phyloP scores from a whole-genome alignment of 2,113 vertebrate species.

The Urocitellus parryii region DNA sequence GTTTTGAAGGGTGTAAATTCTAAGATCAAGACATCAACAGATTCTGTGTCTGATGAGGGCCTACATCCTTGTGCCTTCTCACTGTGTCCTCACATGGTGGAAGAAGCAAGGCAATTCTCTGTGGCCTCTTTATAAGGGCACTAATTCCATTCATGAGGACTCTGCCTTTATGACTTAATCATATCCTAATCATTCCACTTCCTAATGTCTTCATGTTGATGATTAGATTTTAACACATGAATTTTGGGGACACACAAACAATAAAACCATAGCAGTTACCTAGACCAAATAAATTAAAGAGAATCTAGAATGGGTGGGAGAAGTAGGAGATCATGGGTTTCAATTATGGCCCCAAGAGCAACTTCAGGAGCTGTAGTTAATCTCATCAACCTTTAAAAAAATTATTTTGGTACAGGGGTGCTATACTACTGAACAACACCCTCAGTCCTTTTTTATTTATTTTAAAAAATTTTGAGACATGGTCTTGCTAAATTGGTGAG shows the following conservation, averaged over 20 bases:
- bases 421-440: too few relatives aligned
- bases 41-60: too few relatives aligned
- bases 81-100: background rate
- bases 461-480: too few relatives aligned
- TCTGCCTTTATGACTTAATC: background rate
- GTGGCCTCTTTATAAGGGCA: background rate
- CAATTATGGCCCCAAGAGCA: background rate
- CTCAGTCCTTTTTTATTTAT: too few relatives aligned
- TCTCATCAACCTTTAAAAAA: background rate
- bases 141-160: too few relatives aligned
- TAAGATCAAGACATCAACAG: too few relatives aligned
- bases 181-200: background rate
- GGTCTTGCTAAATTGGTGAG: too few relatives aligned
- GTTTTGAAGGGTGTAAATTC: too few relatives aligned
- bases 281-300: background rate
- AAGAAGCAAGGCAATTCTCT: background rate
- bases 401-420: too few relatives aligned
- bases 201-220: background rate
- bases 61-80: background rate
- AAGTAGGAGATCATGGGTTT: background rate
- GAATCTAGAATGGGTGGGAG: background rate
- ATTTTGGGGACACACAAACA: background rate
- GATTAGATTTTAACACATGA: background rate
- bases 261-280: background rate
- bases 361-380: background rate